Evolutionary conservation across 2,888 invertebrate species (phyloP).

Genomic region (Drosophila sordidapex): DNA sequence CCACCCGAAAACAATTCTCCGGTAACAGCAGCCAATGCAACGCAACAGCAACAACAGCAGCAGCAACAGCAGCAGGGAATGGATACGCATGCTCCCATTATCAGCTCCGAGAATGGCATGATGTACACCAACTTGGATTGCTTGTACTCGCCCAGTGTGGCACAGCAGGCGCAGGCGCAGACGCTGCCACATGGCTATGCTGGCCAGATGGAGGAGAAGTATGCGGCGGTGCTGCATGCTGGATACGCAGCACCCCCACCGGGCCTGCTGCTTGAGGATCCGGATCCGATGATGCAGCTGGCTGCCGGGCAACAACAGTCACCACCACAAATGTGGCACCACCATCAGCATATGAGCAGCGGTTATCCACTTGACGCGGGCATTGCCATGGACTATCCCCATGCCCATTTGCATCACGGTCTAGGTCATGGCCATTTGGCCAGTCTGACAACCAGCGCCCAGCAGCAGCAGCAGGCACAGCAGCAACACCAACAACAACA

Average conservation of each 20-base stretch:
- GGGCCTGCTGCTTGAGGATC: slow-evolving; percentile 78
- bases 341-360: slow-evolving; percentile 78
- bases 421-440: slow-evolving; percentile 70
- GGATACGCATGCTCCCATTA: slow-evolving; percentile 87
- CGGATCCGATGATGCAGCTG: slow-evolving; percentile 82
- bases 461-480: slow-evolving; percentile 57
- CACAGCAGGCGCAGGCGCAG: slow-evolving; percentile 53
- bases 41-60: slow-evolving; percentile 58
- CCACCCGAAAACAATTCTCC: slow-evolving; percentile 80
- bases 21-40: slow-evolving; percentile 70
- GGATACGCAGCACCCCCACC: slow-evolving; percentile 85
- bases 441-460: slow-evolving; percentile 61
- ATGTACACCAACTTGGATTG: slow-evolving; percentile 96
- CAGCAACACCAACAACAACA: slow-evolving; percentile 53
- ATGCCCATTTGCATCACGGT: slow-evolving; percentile 81
- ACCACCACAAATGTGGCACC: slow-evolving; percentile 81
- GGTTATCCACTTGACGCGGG: slow-evolving; percentile 67
- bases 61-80: slow-evolving; percentile 43
- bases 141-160: slow-evolving; percentile 85
- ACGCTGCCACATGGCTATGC: slow-evolving; percentile 67
- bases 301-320: slow-evolving; percentile 71
- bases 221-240: slow-evolving; percentile 86
- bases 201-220: slow-evolving; percentile 82
- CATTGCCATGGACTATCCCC: slow-evolving; percentile 77
- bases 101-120: slow-evolving; percentile 93